phyloP scores from a whole-genome alignment of 2,797 vertebrate genomes.

The Sciurus carolinensis region DNA sequence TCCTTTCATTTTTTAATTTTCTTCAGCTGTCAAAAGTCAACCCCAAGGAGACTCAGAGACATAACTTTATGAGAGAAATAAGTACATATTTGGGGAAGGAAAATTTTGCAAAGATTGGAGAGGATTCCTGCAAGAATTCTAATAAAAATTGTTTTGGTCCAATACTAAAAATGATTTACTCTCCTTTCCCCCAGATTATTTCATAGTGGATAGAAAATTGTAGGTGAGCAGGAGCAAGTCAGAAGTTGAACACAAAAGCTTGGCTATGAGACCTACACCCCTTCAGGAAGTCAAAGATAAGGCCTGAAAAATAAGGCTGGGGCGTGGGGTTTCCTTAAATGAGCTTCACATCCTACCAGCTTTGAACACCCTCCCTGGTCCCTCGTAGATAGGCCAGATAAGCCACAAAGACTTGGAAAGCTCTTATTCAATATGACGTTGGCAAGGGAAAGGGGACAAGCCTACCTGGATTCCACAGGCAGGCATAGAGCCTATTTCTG shows the following conservation, averaged over 20 bases:
- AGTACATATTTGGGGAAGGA: not conserved
- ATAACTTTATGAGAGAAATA: not conserved
- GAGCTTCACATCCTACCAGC: not conserved
- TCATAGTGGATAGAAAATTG: not conserved
- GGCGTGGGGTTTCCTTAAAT: conserved; percentile 21
- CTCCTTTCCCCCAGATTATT: not conserved
- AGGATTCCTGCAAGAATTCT: conserved; percentile 26
- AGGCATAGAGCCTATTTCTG: not conserved
- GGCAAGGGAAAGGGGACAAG: not conserved
- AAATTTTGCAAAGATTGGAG: not conserved
- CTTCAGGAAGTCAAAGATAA: conserved; percentile 67
- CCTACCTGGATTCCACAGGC: not conserved
- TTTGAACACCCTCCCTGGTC: conserved; percentile 16
- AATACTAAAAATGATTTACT: not conserved
- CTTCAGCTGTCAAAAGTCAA: not conserved
- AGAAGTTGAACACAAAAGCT: conserved; percentile 13
- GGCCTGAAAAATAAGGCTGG: conserved; percentile 54
- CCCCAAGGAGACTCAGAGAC: not conserved
- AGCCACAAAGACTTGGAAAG: conserved; percentile 58
- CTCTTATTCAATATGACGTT: not conserved
- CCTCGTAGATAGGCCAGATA: conserved; percentile 54
- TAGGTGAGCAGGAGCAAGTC: not conserved
- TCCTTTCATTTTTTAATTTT: not conserved
- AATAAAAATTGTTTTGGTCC: not conserved
- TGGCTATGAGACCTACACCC: not conserved